These are phyloP conservation scores for Ips nitidus DNA, from an alignment of 1,140 invertebrate species.

Conservation along the genomic window DNA sequence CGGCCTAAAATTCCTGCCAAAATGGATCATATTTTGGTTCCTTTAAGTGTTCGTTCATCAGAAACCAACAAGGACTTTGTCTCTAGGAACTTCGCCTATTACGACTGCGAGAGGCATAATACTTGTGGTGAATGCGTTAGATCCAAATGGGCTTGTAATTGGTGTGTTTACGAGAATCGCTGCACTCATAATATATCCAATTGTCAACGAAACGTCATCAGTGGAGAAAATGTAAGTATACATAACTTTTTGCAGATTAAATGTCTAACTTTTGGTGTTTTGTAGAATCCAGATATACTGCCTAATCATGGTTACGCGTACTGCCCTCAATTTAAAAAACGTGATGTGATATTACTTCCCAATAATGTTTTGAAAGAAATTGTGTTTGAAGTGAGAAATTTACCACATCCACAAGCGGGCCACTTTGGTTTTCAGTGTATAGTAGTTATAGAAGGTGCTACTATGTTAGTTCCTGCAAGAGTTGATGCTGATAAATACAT, in stretches of 20 bases:
- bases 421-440: slow-evolving; percentile 90
- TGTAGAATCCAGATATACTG: slow-evolving; percentile 70
- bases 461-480: slow-evolving; percentile 82
- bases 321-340: slow-evolving; percentile 78
- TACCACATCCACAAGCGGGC: slow-evolving; percentile 81
- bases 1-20: slow-evolving; percentile 78
- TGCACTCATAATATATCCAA: slow-evolving; percentile 85
- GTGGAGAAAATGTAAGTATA: slow-evolving; percentile 72
- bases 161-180: slow-evolving; percentile 95
- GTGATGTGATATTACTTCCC: slow-evolving; percentile 70
- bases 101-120: slow-evolving; percentile 86
- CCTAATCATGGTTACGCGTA: slow-evolving; percentile 72
- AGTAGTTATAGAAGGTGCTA: slow-evolving; percentile 86
- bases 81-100: slow-evolving; percentile 89
- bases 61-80: slow-evolving; percentile 97
- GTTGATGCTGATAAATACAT: slow-evolving; percentile 80
- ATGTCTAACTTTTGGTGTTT: slow-evolving; percentile 33
- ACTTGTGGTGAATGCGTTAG: slow-evolving; percentile 85
- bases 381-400: slow-evolving; percentile 83
- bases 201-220: slow-evolving; percentile 81
- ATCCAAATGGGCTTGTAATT: slow-evolving; percentile 89
- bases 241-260: not conserved
- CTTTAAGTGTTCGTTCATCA: slow-evolving; percentile 87
- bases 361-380: slow-evolving; percentile 89
- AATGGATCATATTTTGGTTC: slow-evolving; percentile 87